Base-by-base conservation (phyloP, 2,888 invertebrate species). In the Xestia c-nigrum region DNA sequence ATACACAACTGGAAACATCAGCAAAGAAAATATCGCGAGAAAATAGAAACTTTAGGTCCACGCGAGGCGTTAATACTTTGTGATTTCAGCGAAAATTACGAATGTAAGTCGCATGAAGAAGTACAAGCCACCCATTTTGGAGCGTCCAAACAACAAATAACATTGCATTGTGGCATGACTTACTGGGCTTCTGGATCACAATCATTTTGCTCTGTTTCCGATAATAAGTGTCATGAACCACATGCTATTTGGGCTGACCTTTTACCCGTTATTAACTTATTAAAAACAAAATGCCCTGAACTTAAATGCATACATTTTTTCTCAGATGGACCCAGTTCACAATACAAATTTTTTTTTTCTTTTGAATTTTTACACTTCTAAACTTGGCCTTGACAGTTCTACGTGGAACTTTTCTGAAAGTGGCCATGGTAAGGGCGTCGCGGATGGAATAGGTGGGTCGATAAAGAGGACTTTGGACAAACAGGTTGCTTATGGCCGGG, bases 71-170 rank as follows among this genome's bases (percentile, higher is more conserved):
- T 66, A 0, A 66, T 72, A 66, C 52, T 72, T 55, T 72, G 66
- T 6, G 67, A 73, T 55, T 73, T 73, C 47, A 73, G 67, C 31
- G 73, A 73, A 67, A 73, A 73, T 57, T 67, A 73, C 19, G 67
- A 73, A 57, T 59, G 73, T 0, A 67, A 73, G 57, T 73, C 1
- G n/a, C 55, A 66, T 73, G 0, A 73, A n/a, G 73, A 73, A 0
- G 66, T 67, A 5, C 73, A 73, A 57, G 66, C 73, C 31, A 73
- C 73, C 0, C 66, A 73, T 66, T 73, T 73, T 46, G 65, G 72
- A 50, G 72, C 65, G 1, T 31, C 55, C 0, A 73, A 73, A 73
- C 57, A 66, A 57, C 73, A 73, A 19, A 67, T 57, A 0, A 67
- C 66, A 0, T 73, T 66, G 0, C 66, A 67, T 46, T 73, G 73